Evolutionary conservation across 1,140 invertebrate genomes (phyloP).

Genomic region (Ganaspis sp.): DNA sequence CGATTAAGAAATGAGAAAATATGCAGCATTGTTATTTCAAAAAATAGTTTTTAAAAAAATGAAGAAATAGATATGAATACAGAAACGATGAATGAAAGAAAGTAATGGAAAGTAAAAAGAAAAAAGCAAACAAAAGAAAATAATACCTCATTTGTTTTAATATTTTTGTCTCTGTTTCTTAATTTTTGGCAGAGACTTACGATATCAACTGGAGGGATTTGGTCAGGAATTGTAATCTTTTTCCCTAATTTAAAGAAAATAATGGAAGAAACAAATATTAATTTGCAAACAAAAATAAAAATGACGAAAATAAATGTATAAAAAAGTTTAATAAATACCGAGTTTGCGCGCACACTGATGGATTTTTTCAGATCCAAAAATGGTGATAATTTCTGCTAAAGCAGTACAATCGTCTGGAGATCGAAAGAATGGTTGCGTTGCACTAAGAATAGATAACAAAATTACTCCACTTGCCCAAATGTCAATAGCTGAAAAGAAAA

Average conservation of each 20-base stretch:
- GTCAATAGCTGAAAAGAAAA: slow-evolving; percentile 83
- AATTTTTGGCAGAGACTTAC: slow-evolving; percentile 67
- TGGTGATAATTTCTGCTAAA: slow-evolving; percentile 87
- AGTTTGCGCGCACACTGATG: slow-evolving; percentile 82
- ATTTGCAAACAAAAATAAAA: slow-evolving; percentile 25
- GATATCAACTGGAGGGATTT: slow-evolving; percentile 66
- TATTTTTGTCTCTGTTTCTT: slow-evolving; percentile 60
- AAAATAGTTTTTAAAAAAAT: too few species aligned
- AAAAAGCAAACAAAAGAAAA: slow-evolving; percentile 46
- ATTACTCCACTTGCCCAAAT: slow-evolving; percentile 94
- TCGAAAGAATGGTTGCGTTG: slow-evolving; percentile 90
- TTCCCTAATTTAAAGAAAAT: slow-evolving; percentile 64
- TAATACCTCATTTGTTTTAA: slow-evolving; percentile 61
- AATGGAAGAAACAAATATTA: slow-evolving; percentile 43
- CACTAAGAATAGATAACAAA: slow-evolving; percentile 86
- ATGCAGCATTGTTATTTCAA: too few species aligned
- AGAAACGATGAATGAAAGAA: too few species aligned
- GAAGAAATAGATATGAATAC: too few species aligned
- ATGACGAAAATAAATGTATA: slow-evolving; percentile 32
- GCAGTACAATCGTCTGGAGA: slow-evolving; percentile 88
- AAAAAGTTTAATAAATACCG: slow-evolving; percentile 74
- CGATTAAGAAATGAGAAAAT: too few species aligned
- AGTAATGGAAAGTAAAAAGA: slow-evolving; percentile 43
- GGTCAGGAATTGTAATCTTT: slow-evolving; percentile 70
- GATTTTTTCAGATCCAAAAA: slow-evolving; percentile 86